phyloP scores from a whole-genome alignment of 2,888 invertebrate genomes.

The Electrophaes corylata region DNA sequence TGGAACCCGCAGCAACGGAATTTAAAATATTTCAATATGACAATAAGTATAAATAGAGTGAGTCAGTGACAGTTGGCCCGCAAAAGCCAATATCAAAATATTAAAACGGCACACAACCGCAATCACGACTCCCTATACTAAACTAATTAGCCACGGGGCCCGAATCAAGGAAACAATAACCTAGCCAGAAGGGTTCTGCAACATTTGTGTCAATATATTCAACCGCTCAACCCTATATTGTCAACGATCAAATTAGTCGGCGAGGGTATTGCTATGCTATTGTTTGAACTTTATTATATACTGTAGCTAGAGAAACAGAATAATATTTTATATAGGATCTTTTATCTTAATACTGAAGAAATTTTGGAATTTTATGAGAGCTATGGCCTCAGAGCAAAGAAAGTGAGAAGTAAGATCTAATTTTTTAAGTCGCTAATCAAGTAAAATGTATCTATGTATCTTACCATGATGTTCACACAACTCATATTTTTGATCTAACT shows the following conservation, averaged over 20 bases:
- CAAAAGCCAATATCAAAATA: constrained; percentile 43
- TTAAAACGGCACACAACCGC: constrained; percentile 45
- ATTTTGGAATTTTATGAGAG: no score
- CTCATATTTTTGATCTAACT: no score
- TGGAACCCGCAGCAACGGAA: no score
- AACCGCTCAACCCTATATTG: constrained; percentile 59
- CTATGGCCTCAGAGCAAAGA: no score
- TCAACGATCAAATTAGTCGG: constrained; percentile 61
- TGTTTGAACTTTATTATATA: constrained; percentile 30
- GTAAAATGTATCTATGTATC: no score
- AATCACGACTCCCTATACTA: constrained; percentile 58
- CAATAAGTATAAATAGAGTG: no score
- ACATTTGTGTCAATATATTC: constrained; percentile 73
- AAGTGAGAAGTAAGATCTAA: no score
- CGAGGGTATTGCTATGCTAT: constrained; percentile 49
- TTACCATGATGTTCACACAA: no score
- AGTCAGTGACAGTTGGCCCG: constrained; percentile 37
- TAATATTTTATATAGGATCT: no score
- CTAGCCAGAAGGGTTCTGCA: constrained; percentile 73
- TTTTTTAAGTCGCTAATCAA: no score
- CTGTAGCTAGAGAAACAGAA: neutral
- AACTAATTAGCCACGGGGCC: constrained; percentile 73
- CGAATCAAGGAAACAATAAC: constrained; percentile 79
- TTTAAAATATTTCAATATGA: no score
- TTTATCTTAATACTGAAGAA: no score